Evolutionary conservation across 2,113 vertebrate species (phyloP), one percentile per base, ranked within the genome.

Genomic region (Prunella himalayana): DNA sequence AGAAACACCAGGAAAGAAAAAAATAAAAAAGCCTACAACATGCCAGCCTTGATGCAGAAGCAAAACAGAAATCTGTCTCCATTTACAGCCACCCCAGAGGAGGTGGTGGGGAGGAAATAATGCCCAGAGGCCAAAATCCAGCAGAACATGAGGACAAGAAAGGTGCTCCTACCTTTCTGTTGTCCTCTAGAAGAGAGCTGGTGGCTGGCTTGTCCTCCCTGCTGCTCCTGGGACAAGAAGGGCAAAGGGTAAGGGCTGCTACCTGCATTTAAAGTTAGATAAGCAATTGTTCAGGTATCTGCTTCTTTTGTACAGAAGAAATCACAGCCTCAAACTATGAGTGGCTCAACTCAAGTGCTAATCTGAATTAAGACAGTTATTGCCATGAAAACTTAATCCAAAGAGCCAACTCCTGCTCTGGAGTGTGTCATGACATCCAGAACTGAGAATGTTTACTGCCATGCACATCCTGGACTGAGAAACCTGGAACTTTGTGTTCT

Each of bases 321-420:
- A 5, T 1, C 9, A 59, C 1, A 11, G 45, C 25, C 33, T 64
- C 45, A 39, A 10, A 22, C 16, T 44, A 1, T 7, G 8, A 81
- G 30, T 1, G 2, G 23, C 12, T 84, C 69, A 83, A 14, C 19
- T 35, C 50, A 24, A 54, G 17, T 3, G 3, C 23, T 44, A 30
- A 61, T 37, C 11, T 37, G 44, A 85, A 76, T 24, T 9, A 39
- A 70, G 16, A 15, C 1, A 50, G 12, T 23, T 64, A 60, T 1
- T 65, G 54, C 25, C 30, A 69, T 20, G 9, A 54, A 68, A 89
- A 31, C 4, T 25, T 28, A 19, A 75, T 16, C 25, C 31, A 35
- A 45, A 77, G 51, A 79, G n/a, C 17, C n/a, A 18, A 5, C 21
- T 22, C 57, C 54, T 41, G 10, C 30, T 60, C 25, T 63, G 37